Base-by-base conservation (phyloP, 2,888 invertebrate species). In the Drosophila lacicola region DNA sequence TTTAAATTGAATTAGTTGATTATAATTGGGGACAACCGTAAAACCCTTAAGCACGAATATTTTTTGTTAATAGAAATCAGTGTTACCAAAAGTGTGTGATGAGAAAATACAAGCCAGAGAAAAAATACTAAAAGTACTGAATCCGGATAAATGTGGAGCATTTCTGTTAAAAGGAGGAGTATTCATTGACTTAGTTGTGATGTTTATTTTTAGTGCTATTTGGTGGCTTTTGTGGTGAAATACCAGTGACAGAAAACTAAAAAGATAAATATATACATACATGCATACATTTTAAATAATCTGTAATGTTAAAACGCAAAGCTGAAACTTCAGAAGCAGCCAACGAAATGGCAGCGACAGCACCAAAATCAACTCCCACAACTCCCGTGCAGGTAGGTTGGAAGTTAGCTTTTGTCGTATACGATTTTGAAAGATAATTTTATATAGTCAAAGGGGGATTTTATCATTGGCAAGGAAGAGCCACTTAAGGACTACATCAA, bases 401-500 rank as follows among this genome's bases (percentile, higher is more conserved):
- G 2, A 3, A 1, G 1, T 29, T 6, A 4, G 4, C n/a, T 8
- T 11, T n/a, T 6, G n/a, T n/a, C n/a, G n/a, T 2, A 0, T 2
- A 2, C 9, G 10, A 19, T 11, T n/a, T 3, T 17, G 0, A 9
- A 41, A 37, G 2, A 17, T 19, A 25, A 17, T n/a, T 14, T 45
- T 33, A 10, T 36, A 3, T 13, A 61, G 66, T 45, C 34, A 4
- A 17, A 36, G 2, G 37, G 6, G 0, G 50, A 70, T 1, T 56
- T 63, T 8, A 67, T 14, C 1, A 89, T 83, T 25, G 53, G 68
- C 10, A 50, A 46, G 3, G 45, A 6, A 3, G 65, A 80, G n/a
- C 88, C 90, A 0, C 13, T 86, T 0, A 47, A 60, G 19, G 91
- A 91, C 34, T 91, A 91, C 42, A 63, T 72, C 6, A 70, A 70